These are phyloP conservation scores for Coracopsis vasa DNA, from an alignment of 2,113 vertebrate genomes.

Conservation along the genomic window DNA sequence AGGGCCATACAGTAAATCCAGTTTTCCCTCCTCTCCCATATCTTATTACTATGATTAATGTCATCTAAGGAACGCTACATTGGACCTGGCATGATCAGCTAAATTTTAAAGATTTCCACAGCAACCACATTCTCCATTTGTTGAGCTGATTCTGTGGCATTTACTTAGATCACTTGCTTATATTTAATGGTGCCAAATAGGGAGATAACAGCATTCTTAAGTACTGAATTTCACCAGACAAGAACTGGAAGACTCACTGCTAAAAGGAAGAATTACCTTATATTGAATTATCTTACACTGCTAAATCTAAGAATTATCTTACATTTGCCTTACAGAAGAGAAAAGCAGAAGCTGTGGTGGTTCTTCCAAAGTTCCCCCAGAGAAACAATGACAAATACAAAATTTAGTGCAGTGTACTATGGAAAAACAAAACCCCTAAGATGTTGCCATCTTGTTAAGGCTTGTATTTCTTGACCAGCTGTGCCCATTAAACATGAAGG, in stretches of 20 bases:
- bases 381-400: background rate
- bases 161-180: background rate
- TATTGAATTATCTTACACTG: background rate
- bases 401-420: background rate
- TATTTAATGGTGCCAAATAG: slow-evolving; percentile 4
- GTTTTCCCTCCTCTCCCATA: slow-evolving; percentile 19
- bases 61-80: slow-evolving; percentile 4
- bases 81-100: slow-evolving; percentile 37
- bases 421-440: background rate
- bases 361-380: background rate
- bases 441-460: background rate
- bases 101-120: slow-evolving; percentile 51
- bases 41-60: slow-evolving; percentile 52
- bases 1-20: slow-evolving; percentile 57
- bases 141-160: background rate
- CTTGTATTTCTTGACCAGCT: background rate
- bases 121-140: slow-evolving; percentile 38
- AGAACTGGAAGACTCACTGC: background rate
- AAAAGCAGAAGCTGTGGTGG: background rate
- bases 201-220: slow-evolving; percentile 43
- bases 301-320: background rate
- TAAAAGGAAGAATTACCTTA: background rate
- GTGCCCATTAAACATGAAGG: background rate
- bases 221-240: slow-evolving; percentile 1
- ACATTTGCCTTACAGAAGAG: background rate